phyloP scores from a whole-genome alignment of 92 coral and sea anemone species.

The Pocillopora meandrina region DNA sequence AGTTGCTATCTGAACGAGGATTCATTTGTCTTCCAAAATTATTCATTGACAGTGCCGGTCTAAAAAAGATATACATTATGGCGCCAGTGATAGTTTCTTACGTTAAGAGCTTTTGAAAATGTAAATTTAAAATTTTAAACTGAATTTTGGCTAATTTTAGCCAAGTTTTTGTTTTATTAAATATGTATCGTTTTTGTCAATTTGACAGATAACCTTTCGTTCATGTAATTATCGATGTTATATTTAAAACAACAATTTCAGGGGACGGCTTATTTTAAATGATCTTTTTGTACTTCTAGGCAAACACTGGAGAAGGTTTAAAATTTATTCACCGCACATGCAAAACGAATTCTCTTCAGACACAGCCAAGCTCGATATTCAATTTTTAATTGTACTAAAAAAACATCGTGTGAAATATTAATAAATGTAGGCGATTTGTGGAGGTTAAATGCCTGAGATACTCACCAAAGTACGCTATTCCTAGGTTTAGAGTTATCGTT shows the following conservation, averaged over 20 bases:
- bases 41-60: too few species aligned
- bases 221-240: too few species aligned
- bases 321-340: background rate
- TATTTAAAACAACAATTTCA: background rate
- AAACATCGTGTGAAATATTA: slow-evolving; percentile 1
- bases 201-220: too few species aligned
- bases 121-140: too few species aligned
- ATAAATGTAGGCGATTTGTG: background rate
- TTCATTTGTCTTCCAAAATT: too few species aligned
- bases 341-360: background rate
- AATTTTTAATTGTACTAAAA: background rate
- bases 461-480: slow-evolving; percentile 60
- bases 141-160: too few species aligned
- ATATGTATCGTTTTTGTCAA: too few species aligned
- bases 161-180: too few species aligned
- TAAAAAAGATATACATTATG: too few species aligned
- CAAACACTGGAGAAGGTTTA: background rate
- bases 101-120: too few species aligned
- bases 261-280: background rate
- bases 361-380: background rate
- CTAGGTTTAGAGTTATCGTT: slow-evolving; percentile 44
- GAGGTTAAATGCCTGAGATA: background rate
- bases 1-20: too few species aligned
- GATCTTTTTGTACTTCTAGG: background rate
- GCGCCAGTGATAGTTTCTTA: too few species aligned